phyloP scores from a whole-genome alignment of 2,797 vertebrate genomes.

The Lagorchestes hirsutus region DNA sequence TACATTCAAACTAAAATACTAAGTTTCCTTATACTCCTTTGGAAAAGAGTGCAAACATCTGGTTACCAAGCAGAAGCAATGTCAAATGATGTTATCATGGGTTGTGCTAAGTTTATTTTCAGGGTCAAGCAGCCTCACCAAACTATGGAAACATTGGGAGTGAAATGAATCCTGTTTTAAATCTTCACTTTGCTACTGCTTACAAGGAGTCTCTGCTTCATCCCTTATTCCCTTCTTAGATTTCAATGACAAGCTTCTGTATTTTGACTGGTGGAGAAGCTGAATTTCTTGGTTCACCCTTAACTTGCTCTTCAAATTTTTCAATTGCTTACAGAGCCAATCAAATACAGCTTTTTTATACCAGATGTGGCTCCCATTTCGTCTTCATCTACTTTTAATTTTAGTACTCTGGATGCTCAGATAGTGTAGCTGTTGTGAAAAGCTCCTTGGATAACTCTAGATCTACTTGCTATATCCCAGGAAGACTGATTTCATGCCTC shows the following conservation, averaged over 20 bases:
- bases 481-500: conserved; percentile 89
- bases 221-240: conserved; percentile 71
- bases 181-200: conserved; percentile 81
- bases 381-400: conserved; percentile 89
- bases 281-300: conserved; percentile 72
- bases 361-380: conserved; percentile 88
- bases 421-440: conserved; percentile 89
- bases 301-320: conserved; percentile 86
- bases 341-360: conserved; percentile 90
- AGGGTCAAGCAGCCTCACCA: neutral
- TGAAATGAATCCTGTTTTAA: conserved; percentile 82
- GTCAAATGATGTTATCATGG: neutral
- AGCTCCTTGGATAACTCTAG: conserved; percentile 91
- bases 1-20: neutral
- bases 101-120: too few relatives aligned
- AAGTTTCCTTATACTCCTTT: conserved; percentile 6
- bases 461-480: conserved; percentile 86
- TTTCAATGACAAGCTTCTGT: conserved; percentile 78
- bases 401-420: conserved; percentile 91
- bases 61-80: neutral
- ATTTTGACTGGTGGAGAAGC: conserved; percentile 78
- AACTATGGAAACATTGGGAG: neutral
- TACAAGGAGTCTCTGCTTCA: conserved; percentile 77
- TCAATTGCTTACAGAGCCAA: conserved; percentile 88
- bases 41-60: neutral